These are phyloP conservation scores for Dione vanillae DNA, from an alignment of 2,888 invertebrate species.

Conservation along the genomic window DNA sequence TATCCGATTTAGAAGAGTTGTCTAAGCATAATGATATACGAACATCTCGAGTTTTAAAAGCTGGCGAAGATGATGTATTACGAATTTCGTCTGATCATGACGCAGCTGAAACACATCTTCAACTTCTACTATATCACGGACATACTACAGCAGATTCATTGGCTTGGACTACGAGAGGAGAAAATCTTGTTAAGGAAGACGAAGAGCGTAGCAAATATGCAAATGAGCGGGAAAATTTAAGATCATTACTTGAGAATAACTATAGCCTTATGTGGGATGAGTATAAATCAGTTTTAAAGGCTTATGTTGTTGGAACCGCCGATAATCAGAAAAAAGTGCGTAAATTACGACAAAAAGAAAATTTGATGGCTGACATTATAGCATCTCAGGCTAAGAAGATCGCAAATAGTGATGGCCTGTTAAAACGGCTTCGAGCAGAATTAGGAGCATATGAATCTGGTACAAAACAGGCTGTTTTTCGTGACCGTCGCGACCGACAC, in stretches of 20 bases:
- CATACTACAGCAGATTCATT: constrained; percentile 65
- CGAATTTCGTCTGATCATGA: constrained; percentile 62
- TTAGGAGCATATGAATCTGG: constrained; percentile 75
- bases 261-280: constrained; percentile 72
- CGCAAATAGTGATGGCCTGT: constrained; percentile 67
- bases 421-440: constrained; percentile 68
- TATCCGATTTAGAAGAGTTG: constrained; percentile 65
- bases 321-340: constrained; percentile 74
- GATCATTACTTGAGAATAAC: constrained; percentile 68
- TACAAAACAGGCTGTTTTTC: constrained; percentile 73
- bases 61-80: constrained; percentile 58
- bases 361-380: constrained; percentile 76
- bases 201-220: constrained; percentile 68
- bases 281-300: constrained; percentile 70
- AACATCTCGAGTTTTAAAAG: constrained; percentile 59
- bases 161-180: constrained; percentile 73
- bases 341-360: constrained; percentile 71
- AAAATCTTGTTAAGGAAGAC: constrained; percentile 74
- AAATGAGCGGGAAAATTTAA: constrained; percentile 66
- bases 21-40: constrained; percentile 63
- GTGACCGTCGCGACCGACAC: constrained; percentile 72
- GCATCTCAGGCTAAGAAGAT: constrained; percentile 74
- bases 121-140: constrained; percentile 68
- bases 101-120: constrained; percentile 73
- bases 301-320: constrained; percentile 68